phyloP scores from a whole-genome alignment of 2,888 invertebrate species.

The Cylloceria caligata region DNA sequence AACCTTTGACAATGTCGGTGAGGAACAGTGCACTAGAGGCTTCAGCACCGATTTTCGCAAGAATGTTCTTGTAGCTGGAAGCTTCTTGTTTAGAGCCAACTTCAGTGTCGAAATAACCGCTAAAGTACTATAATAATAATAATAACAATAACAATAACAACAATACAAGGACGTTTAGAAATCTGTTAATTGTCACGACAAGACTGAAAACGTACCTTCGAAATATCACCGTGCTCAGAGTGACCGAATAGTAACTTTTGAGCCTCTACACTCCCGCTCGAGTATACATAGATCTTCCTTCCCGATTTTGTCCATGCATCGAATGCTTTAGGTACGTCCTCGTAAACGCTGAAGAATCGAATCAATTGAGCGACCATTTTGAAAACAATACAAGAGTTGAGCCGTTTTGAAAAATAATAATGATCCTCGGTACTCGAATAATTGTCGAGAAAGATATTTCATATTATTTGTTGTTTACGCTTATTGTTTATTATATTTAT shows the following conservation, averaged over 20 bases:
- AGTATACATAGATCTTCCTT: conserved; percentile 93
- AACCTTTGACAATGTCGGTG: conserved; percentile 94
- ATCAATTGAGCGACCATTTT: conserved; percentile 37
- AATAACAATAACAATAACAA: no score
- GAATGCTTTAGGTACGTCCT: conserved; percentile 92
- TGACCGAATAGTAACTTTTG: conserved; percentile 94
- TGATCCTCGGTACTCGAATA: neutral
- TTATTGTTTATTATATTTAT: neutral
- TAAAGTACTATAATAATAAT: conserved; percentile 86
- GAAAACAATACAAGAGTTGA: conserved; percentile 34
- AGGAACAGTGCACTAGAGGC: conserved; percentile 92
- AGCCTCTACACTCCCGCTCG: conserved; percentile 96
- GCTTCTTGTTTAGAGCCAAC: conserved; percentile 93
- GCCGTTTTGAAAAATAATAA: conserved; percentile 2
- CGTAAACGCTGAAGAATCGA: conserved; percentile 90
- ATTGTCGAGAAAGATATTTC: neutral
- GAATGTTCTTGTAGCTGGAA: conserved; percentile 92
- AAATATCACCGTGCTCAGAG: conserved; percentile 91
- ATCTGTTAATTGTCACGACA: conserved; percentile 3
- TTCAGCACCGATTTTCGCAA: conserved; percentile 88
- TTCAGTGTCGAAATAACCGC: conserved; percentile 94
- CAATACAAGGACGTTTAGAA: neutral
- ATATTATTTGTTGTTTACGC: no score
- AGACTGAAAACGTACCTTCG: conserved; percentile 85
- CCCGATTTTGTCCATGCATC: conserved; percentile 90